These are phyloP conservation scores for Plutomurus gul DNA, from an alignment of 1,140 invertebrate species.

Conservation along the genomic window DNA sequence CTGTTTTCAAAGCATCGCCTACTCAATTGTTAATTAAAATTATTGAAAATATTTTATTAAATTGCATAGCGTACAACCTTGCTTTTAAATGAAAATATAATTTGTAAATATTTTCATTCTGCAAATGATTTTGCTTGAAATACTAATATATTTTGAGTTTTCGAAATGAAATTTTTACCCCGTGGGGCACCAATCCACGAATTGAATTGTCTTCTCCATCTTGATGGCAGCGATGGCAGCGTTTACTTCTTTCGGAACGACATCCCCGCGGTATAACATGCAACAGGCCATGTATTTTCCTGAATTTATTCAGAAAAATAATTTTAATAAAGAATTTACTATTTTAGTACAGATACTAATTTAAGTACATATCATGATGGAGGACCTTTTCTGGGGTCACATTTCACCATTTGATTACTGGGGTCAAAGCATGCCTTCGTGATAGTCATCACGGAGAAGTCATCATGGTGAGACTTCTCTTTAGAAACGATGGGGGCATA, in stretches of 20 bases:
- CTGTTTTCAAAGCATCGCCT: too few relatives aligned
- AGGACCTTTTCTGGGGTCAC: slow-evolving; percentile 77
- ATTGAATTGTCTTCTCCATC: slow-evolving; percentile 81
- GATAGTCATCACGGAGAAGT: slow-evolving; percentile 81
- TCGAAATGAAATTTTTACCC: too few relatives aligned
- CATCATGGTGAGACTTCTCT: slow-evolving; percentile 85
- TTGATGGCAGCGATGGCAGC: slow-evolving; percentile 83
- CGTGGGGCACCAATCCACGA: slow-evolving; percentile 90
- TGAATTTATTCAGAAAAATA: slow-evolving; percentile 40
- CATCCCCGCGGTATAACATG: slow-evolving; percentile 75
- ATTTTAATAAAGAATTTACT: background rate
- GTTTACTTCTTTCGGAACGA: slow-evolving; percentile 79
- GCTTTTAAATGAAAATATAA: too few relatives aligned
- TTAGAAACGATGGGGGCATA: slow-evolving; percentile 79
- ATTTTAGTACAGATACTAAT: background rate
- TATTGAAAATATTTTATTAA: too few relatives aligned
- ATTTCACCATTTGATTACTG: slow-evolving; percentile 92
- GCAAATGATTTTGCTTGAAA: too few relatives aligned
- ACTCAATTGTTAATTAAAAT: too few relatives aligned
- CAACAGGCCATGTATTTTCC: slow-evolving; percentile 91
- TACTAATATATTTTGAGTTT: too few relatives aligned
- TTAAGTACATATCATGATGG: background rate
- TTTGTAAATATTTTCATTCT: too few relatives aligned
- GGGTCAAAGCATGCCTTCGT: slow-evolving; percentile 89
- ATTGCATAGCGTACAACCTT: too few relatives aligned